Evolutionary conservation across 2,113 vertebrate species (phyloP), one percentile per base, ranked within the genome.

Genomic region (Brevimyrus niger): DNA sequence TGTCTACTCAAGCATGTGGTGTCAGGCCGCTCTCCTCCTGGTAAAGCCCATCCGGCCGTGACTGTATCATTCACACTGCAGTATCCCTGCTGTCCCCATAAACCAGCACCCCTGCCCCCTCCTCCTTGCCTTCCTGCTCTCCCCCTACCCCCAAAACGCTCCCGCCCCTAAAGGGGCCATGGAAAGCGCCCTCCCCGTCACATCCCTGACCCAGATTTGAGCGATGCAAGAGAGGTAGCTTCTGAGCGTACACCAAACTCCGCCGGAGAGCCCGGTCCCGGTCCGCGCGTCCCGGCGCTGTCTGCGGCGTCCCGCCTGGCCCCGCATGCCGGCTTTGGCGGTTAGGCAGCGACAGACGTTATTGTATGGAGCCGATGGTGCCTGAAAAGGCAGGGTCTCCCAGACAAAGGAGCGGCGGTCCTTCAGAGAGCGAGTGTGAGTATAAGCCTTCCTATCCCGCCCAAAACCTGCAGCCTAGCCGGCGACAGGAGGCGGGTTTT

Each of bases 121-220:
- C 51, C 65, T 46, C 69, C 83, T 55, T 55, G 86, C 88, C 76
- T 55, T 88, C 88, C 89, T 76, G 55, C 90, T 82, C 48, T 47
- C 65, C 51, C 53, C 50, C 69, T 87, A 21, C 35, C 80, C 89
- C 85, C 86, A 86, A n/a, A 38, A 44, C 10, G 11, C 51, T 55
- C 89, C 47, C 86, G 53, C 87, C 27, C 87, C 38, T 35, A 69
- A 50, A 91, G 65, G 90, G 51, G 88, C 17, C 44, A 85, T 55
- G 48, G 53, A 61, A 46, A 89, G 90, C 89, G 65, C 90, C 88
- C 76, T 89, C 91, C 92, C 89, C 93, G 92, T 92, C 91, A 92
- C 92, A 92, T 91, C 93, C 92, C 61, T 96, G 96, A 95, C 95
- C 95, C 95, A 95, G 90, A 93, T 96, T 92, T 93, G 85, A 93